A percentile compares a stretch with the other conserved stretches of the same genome.
phyloP scores from a whole-genome alignment of 2,888 invertebrate species.

The Syrista parreyssii region DNA sequence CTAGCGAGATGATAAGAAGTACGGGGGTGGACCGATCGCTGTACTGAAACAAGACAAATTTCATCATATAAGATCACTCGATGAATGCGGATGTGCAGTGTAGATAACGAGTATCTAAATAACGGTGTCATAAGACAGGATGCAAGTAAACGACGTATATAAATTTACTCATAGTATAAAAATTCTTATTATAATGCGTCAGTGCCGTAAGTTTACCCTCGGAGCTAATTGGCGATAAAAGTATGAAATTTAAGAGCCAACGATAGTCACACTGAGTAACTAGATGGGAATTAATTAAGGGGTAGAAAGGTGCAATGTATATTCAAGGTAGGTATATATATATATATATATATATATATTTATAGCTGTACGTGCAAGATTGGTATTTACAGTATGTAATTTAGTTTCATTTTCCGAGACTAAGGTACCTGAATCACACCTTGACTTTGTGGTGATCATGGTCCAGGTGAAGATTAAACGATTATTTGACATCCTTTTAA shows the following conservation, averaged over 20 bases:
- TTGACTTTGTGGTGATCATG: neutral
- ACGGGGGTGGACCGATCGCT: constrained; percentile 77
- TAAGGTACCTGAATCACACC: neutral
- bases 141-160: neutral
- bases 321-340: neutral
- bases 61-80: neutral
- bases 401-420: neutral
- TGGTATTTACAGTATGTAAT: neutral
- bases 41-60: constrained; percentile 69
- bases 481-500: neutral
- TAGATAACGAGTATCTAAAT: neutral
- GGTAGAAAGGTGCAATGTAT: neutral
- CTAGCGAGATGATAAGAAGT: constrained; percentile 78
- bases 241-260: neutral
- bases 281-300: neutral
- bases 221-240: neutral
- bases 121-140: neutral
- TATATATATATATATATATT: no score
- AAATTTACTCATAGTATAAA: neutral
- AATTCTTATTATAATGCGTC: neutral
- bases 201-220: neutral
- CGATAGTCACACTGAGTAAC: neutral
- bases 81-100: neutral
- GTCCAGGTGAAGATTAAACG: neutral
- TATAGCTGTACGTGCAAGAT: neutral